phyloP scores from a whole-genome alignment of 2,113 vertebrate species.

The Loxodonta africana region DNA sequence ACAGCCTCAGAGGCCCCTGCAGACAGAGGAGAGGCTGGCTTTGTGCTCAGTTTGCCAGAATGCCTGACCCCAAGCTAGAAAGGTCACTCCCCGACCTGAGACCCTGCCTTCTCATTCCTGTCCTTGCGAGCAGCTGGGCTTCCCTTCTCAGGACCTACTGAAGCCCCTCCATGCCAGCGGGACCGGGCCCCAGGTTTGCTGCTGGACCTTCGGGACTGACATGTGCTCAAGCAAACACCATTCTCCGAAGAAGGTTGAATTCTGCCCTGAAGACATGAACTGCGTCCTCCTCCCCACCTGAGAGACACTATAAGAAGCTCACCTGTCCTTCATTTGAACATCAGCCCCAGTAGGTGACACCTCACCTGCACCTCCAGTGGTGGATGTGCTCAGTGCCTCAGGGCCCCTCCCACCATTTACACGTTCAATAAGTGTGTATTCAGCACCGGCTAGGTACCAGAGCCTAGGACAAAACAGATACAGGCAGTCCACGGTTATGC shows the following conservation, averaged over 20 bases:
- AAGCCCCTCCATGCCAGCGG: neutral
- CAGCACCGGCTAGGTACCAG: neutral
- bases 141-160: neutral
- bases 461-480: neutral
- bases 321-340: neutral
- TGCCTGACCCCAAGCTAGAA: constrained; percentile 68
- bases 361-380: too few relatives aligned
- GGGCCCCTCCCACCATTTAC: neutral
- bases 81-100: constrained; percentile 68
- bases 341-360: too few relatives aligned
- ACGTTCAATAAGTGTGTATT: neutral
- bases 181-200: neutral
- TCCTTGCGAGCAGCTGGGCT: neutral
- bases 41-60: constrained; percentile 64
- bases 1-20: neutral
- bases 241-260: neutral
- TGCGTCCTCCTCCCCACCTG: too few relatives aligned
- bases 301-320: neutral
- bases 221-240: neutral
- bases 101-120: constrained; percentile 50
- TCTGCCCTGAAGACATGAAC: accelerated
- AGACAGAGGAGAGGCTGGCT: constrained; percentile 55
- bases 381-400: neutral
- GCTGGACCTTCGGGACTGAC: neutral
- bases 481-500: too few relatives aligned